Evolutionary conservation across 1,140 invertebrate species (phyloP).

Genomic region (Tetraneura akinire): DNA sequence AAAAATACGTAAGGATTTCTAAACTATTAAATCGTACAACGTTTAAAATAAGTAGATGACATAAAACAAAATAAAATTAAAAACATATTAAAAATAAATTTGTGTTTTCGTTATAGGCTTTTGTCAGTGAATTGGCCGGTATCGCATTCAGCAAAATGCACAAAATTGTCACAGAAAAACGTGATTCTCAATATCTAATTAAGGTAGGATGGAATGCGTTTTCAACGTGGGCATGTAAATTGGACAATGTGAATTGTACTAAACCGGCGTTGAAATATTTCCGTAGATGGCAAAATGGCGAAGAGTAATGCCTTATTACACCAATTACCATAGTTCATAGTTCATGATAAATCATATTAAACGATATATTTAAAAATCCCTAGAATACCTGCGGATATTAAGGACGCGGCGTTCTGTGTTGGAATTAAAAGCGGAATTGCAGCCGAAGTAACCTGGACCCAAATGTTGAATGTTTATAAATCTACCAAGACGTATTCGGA

Average conservation of each 20-base stretch:
- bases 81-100: background rate
- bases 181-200: background rate
- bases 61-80: too few relatives aligned
- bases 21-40: too few relatives aligned
- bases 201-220: background rate
- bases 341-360: too few relatives aligned
- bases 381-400: slow-evolving; percentile 3
- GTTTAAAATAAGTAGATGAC: too few relatives aligned
- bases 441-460: background rate
- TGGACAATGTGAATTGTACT: background rate
- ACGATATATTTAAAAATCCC: background rate
- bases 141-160: background rate
- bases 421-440: background rate
- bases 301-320: slow-evolving; percentile 17
- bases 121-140: background rate
- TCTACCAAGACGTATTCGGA: slow-evolving; percentile 7
- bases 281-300: slow-evolving; percentile 16
- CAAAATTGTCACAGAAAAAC: background rate
- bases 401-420: slow-evolving; percentile 14
- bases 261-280: background rate
- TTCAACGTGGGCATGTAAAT: background rate
- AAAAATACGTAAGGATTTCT: too few relatives aligned
- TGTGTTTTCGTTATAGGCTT: background rate
- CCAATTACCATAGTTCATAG: background rate
- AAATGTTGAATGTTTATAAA: background rate